Base-by-base conservation (phyloP, 2,113 vertebrate species). In the Cyphomyrus discorhynchus region DNA sequence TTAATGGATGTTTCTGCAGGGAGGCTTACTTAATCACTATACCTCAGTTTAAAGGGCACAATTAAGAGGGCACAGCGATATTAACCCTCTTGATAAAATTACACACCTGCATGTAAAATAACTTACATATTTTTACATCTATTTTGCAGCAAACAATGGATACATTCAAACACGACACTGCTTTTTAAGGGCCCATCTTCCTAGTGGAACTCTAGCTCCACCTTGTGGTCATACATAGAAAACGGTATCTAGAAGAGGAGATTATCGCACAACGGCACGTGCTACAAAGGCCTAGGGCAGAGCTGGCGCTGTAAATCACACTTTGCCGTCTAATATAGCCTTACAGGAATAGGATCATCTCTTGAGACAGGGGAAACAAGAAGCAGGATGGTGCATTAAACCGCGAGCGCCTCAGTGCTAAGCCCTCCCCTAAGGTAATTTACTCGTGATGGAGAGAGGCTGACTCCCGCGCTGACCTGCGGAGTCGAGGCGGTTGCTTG, bases 191-290 rank as follows among this genome's bases (percentile, higher is more conserved):
- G 19, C 21, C n/a, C 21, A 70, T 58, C 35, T 62, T 13, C 53
- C 24, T 27, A n/a, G 62, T 15, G 49, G 88, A 53, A 56, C 74
- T 89, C 31, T 56, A 31, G 31, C 88, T 19, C 88, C 88, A 89
- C 47, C 88, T 83, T 45, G 74, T 89, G 88, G 88, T 50, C 50
- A 52, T 35, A 89, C 1, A 45, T 10, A 45, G 47, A 15, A 82
- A 31, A 52, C 8, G 5, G n/a, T 17, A 86, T 5, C 9, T 15
- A 31, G 5, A 6, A 35, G 3, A 83, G 0, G 39, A 45, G 46
- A 24, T 10, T 42, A 24, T 11, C 39, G 42, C 80, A 83, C 70
- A 39, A 77, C 70, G 15, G 70, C 13, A 77, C 31, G 21, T 11
- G 39, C 42, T 24, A n/a, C 24, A 47, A 47, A 47, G 82, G 82